phyloP scores from a whole-genome alignment of 2,113 vertebrate species.

The Lepidothrix coronata region DNA sequence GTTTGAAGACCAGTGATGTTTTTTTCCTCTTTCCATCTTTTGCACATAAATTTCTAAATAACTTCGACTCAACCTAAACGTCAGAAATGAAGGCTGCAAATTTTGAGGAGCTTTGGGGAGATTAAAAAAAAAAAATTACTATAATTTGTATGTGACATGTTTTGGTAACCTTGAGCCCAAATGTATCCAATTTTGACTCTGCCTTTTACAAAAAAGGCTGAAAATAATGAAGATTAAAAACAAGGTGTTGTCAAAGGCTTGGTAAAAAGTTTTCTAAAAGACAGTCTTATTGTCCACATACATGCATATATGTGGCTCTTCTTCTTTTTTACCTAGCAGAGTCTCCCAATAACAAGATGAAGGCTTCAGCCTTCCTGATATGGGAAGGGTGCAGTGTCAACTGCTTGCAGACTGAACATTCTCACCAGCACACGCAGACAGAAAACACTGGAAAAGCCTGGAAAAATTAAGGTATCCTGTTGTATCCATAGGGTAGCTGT shows the following conservation, averaged over 20 bases:
- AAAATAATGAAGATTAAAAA: background rate
- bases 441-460: background rate
- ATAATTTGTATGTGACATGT: background rate
- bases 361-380: background rate
- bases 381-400: background rate
- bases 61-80: background rate
- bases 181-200: background rate
- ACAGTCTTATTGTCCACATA: background rate
- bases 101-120: background rate
- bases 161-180: background rate
- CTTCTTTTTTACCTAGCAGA: background rate
- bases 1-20: background rate
- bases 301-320: background rate
- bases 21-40: background rate
- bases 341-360: background rate
- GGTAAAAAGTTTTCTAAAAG: background rate
- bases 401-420: background rate
- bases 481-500: background rate
- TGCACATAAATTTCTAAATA: background rate
- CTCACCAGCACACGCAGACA: background rate
- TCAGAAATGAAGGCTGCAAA: background rate
- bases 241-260: background rate
- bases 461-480: background rate
- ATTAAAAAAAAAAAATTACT: background rate
- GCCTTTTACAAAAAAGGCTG: background rate